phyloP scores from a whole-genome alignment of 1,140 invertebrate genomes.

The Diploscapter pachys region DNA sequence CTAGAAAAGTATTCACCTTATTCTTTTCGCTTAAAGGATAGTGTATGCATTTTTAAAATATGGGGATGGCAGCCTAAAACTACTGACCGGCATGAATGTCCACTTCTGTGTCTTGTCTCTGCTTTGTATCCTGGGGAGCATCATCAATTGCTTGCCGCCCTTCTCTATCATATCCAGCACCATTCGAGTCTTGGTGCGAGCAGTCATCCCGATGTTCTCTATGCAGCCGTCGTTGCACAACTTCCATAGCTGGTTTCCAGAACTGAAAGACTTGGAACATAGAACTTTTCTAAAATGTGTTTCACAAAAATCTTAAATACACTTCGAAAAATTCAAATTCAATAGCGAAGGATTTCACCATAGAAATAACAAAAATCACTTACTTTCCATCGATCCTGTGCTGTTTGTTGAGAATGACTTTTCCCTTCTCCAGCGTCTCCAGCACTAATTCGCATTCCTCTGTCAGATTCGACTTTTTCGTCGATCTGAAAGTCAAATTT shows the following conservation, averaged over 20 bases:
- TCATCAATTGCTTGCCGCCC: conserved; percentile 72
- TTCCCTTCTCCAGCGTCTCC: conserved; percentile 69
- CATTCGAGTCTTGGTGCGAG: conserved; percentile 61
- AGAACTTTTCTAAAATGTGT: neutral
- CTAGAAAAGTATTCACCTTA: too few relatives aligned
- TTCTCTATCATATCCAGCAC: conserved; percentile 74
- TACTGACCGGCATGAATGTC: conserved; percentile 72
- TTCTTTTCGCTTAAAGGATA: too few relatives aligned
- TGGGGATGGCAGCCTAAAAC: neutral
- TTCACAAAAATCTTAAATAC: too few relatives aligned
- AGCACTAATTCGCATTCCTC: conserved; percentile 74
- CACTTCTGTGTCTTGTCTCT: conserved; percentile 84
- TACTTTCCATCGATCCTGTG: conserved; percentile 64
- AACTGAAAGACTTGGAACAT: conserved; percentile 63
- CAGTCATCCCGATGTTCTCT: conserved; percentile 82
- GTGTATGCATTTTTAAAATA: too few relatives aligned
- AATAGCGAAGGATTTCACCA: too few relatives aligned
- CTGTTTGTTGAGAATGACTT: conserved; percentile 75
- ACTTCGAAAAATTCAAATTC: too few relatives aligned
- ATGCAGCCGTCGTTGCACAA: conserved; percentile 82
- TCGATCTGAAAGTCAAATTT: neutral
- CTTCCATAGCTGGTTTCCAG: conserved; percentile 85
- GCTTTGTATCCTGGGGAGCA: conserved; percentile 77
- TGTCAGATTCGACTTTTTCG: conserved; percentile 40
- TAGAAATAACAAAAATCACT: neutral